These are phyloP conservation scores for Alces alces DNA, from an alignment of 2,113 vertebrate genomes.

Conservation along the genomic window DNA sequence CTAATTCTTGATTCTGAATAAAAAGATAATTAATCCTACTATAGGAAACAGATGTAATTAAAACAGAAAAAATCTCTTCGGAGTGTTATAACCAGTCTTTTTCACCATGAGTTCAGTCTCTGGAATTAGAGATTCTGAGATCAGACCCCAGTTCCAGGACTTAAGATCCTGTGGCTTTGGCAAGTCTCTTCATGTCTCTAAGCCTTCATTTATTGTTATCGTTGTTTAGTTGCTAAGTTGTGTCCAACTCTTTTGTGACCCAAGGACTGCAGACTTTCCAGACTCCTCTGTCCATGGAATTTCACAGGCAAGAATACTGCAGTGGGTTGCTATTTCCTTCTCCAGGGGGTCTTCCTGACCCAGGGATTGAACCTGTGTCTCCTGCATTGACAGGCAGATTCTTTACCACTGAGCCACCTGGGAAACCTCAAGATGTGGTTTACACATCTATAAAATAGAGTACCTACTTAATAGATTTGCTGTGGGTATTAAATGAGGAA, in stretches of 20 bases:
- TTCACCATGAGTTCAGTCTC: not conserved
- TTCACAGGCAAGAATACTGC: not conserved
- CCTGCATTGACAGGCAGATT: not conserved
- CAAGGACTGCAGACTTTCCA: not conserved
- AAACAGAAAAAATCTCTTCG: not conserved
- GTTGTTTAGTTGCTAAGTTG: not conserved
- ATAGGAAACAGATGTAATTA: not conserved
- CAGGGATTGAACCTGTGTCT: not conserved
- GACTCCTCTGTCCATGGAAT: not conserved
- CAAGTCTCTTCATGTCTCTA: not conserved
- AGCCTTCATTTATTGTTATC: not conserved
- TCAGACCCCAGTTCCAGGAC: not conserved
- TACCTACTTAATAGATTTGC: not conserved
- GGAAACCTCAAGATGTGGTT: not conserved
- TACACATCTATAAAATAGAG: not conserved
- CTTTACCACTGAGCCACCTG: not conserved
- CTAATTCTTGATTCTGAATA: conserved; percentile 11
- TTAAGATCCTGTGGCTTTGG: not conserved
- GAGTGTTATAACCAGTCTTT: not conserved
- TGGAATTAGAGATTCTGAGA: not conserved
- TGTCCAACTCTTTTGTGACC: not conserved
- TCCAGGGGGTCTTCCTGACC: not conserved
- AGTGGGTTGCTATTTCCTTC: not conserved
- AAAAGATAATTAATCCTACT: not conserved
- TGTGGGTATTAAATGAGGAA: not conserved